phyloP scores from a whole-genome alignment of 2,888 invertebrate species.

The Hydraecia micacea region DNA sequence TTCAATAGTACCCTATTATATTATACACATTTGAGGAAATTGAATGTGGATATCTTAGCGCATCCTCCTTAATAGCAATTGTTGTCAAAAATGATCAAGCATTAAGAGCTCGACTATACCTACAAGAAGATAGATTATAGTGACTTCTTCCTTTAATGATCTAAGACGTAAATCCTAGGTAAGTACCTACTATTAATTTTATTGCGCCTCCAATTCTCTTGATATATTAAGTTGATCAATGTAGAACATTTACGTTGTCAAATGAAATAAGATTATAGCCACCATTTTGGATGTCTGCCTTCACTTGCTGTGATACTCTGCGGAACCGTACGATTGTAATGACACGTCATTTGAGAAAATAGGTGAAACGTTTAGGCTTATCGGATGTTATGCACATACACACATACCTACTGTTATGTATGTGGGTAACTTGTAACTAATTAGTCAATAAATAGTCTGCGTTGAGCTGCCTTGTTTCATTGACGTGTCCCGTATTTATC shows the following conservation, averaged over 20 bases:
- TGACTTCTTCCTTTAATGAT: neutral
- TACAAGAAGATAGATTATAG: neutral
- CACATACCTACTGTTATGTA: neutral
- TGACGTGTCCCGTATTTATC: no score
- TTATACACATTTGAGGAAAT: no score
- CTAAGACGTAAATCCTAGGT: neutral
- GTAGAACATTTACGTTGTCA: constrained; percentile 30
- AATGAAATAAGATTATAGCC: constrained; percentile 49
- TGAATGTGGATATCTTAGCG: no score
- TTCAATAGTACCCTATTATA: no score
- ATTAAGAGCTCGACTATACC: no score
- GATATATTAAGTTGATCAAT: neutral
- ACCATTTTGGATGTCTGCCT: constrained; percentile 45
- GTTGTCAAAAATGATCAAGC: no score
- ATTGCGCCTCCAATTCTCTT: neutral
- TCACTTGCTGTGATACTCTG: constrained; percentile 36
- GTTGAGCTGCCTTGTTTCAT: no score
- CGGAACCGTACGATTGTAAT: constrained; percentile 48
- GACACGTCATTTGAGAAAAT: constrained; percentile 51
- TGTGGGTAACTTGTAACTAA: no score
- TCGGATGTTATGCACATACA: neutral
- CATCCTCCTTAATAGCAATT: no score
- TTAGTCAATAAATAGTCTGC: no score
- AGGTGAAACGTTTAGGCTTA: constrained; percentile 40
- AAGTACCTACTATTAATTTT: constrained; percentile 15